Conservation (phyloP, 2,113 vertebrate species). For the Gobio gobio region DNA sequence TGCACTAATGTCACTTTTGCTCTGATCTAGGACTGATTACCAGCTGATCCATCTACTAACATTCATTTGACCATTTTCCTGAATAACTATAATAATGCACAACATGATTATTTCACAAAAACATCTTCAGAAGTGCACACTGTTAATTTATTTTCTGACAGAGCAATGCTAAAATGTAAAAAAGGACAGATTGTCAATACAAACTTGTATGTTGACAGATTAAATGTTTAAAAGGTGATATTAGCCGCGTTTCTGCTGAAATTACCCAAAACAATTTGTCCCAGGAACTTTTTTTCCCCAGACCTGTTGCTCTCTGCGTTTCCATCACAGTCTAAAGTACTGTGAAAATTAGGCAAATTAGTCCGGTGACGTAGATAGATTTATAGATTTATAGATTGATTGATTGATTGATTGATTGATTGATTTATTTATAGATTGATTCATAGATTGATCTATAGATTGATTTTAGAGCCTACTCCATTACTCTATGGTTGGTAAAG, state of each 20-base stretch:
- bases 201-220: background rate
- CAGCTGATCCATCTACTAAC: slow-evolving; percentile 30
- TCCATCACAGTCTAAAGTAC: too few relatives aligned
- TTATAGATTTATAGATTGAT: background rate
- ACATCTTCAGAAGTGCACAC: background rate
- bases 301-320: too few relatives aligned
- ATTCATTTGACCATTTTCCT: background rate
- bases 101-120: background rate
- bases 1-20: slow-evolving; percentile 30
- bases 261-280: too few relatives aligned
- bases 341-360: too few relatives aligned
- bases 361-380: background rate
- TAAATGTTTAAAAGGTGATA: background rate
- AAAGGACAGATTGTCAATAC: background rate
- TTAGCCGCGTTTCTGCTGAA: too few relatives aligned
- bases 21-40: slow-evolving; percentile 27
- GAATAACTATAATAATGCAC: background rate
- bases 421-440: background rate
- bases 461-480: background rate
- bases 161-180: background rate
- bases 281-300: too few relatives aligned
- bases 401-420: background rate
- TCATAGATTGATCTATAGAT: background rate
- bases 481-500: background rate
- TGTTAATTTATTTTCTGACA: background rate